Conservation (phyloP, 2,888 invertebrate species). For the Lacanobia oleracea region DNA sequence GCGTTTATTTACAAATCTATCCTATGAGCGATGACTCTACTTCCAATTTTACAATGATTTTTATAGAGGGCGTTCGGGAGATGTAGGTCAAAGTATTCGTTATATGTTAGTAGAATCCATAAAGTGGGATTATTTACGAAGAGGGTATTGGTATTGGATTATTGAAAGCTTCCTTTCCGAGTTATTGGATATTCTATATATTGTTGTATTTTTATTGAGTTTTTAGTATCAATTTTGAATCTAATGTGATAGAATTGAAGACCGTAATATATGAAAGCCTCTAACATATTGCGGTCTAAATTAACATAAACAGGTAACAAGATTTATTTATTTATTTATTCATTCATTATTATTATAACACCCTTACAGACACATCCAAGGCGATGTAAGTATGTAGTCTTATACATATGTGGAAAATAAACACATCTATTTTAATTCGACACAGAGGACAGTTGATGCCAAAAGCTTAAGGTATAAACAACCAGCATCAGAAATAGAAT, state of each 20-base stretch:
- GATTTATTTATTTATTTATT: too few relatives aligned
- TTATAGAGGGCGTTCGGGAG: conserved; percentile 4
- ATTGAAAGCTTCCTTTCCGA: neutral
- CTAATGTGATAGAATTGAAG: neutral
- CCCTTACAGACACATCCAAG: too few relatives aligned
- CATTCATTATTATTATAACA: too few relatives aligned
- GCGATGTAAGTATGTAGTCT: too few relatives aligned
- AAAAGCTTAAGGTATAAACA: conserved; percentile 20
- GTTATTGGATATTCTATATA: conserved; percentile 2
- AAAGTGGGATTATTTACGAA: conserved; percentile 27
- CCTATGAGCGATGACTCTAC: neutral
- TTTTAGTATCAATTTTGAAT: neutral
- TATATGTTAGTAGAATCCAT: neutral
- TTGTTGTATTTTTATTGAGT: neutral
- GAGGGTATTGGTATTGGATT: neutral
- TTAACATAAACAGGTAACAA: neutral
- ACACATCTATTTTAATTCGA: neutral
- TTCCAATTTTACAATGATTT: conserved; percentile 7
- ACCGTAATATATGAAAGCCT: neutral
- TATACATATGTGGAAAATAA: too few relatives aligned
- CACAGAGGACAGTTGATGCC: conserved; percentile 1
- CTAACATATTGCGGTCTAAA: too few relatives aligned
- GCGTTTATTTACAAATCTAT: conserved; percentile 1
- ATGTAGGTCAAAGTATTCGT: conserved; percentile 28
- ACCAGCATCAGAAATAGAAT: conserved; percentile 30